These are phyloP conservation scores for Elanus axillaris DNA, from an alignment of 2,113 vertebrate species.

Conservation along the genomic window DNA sequence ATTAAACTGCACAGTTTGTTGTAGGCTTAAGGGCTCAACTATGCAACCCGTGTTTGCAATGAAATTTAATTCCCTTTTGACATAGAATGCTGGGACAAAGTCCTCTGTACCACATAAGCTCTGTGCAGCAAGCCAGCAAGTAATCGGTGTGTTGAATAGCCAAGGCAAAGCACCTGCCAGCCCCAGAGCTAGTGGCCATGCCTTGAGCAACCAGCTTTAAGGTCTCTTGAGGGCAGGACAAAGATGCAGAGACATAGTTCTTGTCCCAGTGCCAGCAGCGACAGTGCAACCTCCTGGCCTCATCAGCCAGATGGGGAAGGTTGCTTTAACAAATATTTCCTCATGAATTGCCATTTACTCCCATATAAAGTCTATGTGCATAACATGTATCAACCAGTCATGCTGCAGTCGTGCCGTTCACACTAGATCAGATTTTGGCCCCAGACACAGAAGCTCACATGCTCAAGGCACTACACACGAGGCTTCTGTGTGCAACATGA, in stretches of 20 bases:
- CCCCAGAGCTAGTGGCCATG: background rate
- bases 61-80: slow-evolving; percentile 43
- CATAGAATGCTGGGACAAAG: background rate
- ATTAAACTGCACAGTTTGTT: background rate
- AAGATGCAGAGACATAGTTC: background rate
- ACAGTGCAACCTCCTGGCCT: background rate
- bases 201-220: background rate
- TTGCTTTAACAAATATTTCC: background rate
- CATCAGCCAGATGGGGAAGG: background rate
- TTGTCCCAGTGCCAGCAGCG: background rate
- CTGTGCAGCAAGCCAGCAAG: background rate
- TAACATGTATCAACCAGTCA: background rate
- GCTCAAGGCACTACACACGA: background rate
- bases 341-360: background rate
- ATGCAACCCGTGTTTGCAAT: background rate
- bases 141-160: rapidly evolving
- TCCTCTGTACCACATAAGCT: background rate
- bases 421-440: background rate
- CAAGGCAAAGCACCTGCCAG: background rate
- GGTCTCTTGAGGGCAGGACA: background rate
- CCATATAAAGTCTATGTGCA: background rate
- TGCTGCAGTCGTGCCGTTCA: rapidly evolving
- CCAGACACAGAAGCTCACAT: background rate
- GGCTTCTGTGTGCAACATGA: background rate
- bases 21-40: background rate